Conservation (phyloP, 1,140 invertebrate species). For the Diploscapter pachys region DNA sequence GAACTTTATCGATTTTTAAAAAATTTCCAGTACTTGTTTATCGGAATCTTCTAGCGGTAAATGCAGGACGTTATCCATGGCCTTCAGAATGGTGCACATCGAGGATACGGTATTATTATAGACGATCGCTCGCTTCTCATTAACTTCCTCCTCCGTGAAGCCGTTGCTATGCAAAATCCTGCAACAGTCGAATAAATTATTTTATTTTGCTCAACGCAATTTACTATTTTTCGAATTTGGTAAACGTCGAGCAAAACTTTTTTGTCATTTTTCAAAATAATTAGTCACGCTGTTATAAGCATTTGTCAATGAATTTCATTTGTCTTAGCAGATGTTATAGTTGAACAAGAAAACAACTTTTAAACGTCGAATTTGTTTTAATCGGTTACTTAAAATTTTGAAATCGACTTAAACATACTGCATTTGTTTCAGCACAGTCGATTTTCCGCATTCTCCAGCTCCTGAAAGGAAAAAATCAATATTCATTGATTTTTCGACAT, state of each 20-base stretch:
- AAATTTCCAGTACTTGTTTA: slow-evolving; percentile 11
- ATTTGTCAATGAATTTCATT: too few relatives aligned
- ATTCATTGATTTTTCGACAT: neutral
- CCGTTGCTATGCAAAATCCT: slow-evolving; percentile 89
- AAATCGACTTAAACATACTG: slow-evolving; percentile 37
- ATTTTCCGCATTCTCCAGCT: slow-evolving; percentile 54
- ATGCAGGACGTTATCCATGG: slow-evolving; percentile 78
- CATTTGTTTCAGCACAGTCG: slow-evolving; percentile 57
- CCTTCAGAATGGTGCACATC: slow-evolving; percentile 72
- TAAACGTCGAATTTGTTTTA: neutral
- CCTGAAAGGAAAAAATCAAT: slow-evolving; percentile 7
- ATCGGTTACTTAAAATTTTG: neutral
- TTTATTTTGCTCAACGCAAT: neutral
- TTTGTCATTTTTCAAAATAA: too few relatives aligned
- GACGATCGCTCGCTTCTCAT: slow-evolving; percentile 82
- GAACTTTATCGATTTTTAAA: neutral
- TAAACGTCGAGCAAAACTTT: neutral
- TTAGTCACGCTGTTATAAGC: too few relatives aligned
- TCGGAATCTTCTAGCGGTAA: slow-evolving; percentile 33
- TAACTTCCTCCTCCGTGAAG: slow-evolving; percentile 85
- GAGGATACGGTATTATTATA: slow-evolving; percentile 84
- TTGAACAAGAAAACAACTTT: too few relatives aligned
- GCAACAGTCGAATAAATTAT: slow-evolving; percentile 20
- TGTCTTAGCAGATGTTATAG: too few relatives aligned
- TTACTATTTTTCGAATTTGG: neutral